A percentile compares a stretch with the other conserved stretches of the same genome.
Evolutionary conservation across 1,140 invertebrate species (phyloP).

Genomic region (Sinella curviseta): DNA sequence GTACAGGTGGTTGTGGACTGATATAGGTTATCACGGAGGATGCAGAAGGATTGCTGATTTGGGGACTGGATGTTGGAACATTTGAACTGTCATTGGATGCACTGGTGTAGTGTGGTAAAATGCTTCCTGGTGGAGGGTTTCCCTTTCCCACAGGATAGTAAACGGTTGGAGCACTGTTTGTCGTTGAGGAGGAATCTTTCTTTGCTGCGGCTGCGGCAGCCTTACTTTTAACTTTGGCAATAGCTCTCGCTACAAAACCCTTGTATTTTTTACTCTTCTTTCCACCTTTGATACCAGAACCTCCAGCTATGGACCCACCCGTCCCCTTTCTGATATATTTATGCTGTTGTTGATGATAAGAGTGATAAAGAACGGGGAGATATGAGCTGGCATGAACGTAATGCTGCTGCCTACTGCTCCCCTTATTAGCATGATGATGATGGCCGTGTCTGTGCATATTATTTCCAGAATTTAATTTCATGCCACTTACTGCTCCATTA

Average conservation of each 20-base stretch:
- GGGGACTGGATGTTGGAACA: not conserved
- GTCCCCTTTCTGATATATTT: slow-evolving; percentile 23
- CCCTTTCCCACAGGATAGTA: not conserved
- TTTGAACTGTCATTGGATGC: not conserved
- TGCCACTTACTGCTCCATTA: too few relatives aligned
- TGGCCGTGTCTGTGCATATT: not conserved
- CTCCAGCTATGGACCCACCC: not conserved
- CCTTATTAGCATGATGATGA: slow-evolving; percentile 11
- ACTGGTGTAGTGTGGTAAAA: not conserved
- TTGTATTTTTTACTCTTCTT: slow-evolving; percentile 6
- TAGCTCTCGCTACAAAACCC: slow-evolving; percentile 13
- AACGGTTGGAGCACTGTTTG: not conserved
- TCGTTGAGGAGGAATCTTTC: not conserved
- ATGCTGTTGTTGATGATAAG: slow-evolving; percentile 18
- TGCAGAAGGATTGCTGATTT: too few relatives aligned
- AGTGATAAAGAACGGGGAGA: slow-evolving; percentile 19
- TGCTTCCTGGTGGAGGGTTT: not conserved
- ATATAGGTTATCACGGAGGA: slow-evolving; percentile 4
- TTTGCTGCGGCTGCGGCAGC: too few relatives aligned
- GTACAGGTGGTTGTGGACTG: not conserved
- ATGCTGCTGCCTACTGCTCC: not conserved
- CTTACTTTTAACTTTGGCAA: slow-evolving; percentile 26
- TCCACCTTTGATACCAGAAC: not conserved
- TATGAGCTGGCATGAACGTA: not conserved
- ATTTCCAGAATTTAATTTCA: slow-evolving; percentile 13